Evolutionary conservation across 2,113 vertebrate genomes (phyloP).

Genomic region (Pungitius pungitius): DNA sequence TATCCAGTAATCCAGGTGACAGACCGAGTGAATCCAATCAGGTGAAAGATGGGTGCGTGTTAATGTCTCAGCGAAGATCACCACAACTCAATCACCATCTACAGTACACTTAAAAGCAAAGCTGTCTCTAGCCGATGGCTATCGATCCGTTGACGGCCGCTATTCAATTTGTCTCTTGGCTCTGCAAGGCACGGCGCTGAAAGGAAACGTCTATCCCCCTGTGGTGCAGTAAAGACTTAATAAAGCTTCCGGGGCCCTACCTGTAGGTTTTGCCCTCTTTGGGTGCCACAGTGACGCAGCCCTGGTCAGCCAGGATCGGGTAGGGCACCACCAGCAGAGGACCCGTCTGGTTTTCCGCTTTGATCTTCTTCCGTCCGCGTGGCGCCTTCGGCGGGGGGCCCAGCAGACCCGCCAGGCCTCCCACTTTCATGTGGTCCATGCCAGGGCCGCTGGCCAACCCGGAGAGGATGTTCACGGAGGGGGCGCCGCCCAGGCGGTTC

Average conservation of each 20-base stretch:
- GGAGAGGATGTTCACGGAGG: slow-evolving; percentile 93
- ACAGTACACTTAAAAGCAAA: background rate
- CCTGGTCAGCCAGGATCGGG: slow-evolving; percentile 90
- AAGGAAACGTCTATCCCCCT: background rate
- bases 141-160: slow-evolving; percentile 13
- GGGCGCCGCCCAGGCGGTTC: slow-evolving; percentile 89
- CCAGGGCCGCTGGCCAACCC: slow-evolving; percentile 91
- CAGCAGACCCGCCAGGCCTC: slow-evolving; percentile 89
- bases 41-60: background rate
- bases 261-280: slow-evolving; percentile 99
- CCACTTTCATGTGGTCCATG: slow-evolving; percentile 92
- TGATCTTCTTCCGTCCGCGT: slow-evolving; percentile 96
- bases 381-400: slow-evolving; percentile 88
- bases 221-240: background rate
- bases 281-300: slow-evolving; percentile 82
- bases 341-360: slow-evolving; percentile 90
- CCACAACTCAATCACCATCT: slow-evolving; percentile 5
- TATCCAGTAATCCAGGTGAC: background rate
- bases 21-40: background rate
- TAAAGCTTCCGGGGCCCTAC: slow-evolving; percentile 69
- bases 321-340: slow-evolving; percentile 95
- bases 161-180: slow-evolving; percentile 10
- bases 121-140: background rate
- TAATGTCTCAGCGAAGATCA: background rate
- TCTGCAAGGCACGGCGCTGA: slow-evolving; percentile 12